These are phyloP conservation scores for Redunca redunca DNA, from an alignment of 2,113 vertebrate genomes.

Conservation along the genomic window DNA sequence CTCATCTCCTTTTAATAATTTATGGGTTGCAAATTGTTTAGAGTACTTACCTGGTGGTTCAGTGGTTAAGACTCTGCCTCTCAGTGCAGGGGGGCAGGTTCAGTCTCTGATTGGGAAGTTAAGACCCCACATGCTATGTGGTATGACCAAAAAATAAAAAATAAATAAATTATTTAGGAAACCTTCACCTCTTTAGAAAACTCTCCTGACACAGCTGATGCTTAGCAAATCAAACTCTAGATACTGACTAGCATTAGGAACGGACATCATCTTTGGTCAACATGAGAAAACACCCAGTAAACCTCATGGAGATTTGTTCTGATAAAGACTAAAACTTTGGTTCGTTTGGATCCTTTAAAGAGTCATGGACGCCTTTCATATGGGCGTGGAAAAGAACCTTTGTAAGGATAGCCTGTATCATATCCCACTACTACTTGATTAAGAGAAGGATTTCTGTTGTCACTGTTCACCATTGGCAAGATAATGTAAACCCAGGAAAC, in stretches of 20 bases:
- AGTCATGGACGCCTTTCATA: not conserved
- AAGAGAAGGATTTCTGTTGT: constrained; percentile 44
- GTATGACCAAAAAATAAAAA: not conserved
- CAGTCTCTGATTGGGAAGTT: not conserved
- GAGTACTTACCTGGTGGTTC: not conserved
- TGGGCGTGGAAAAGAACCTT: not conserved
- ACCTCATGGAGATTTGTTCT: not conserved
- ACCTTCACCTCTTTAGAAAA: not conserved
- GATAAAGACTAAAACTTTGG: not conserved
- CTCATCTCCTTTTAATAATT: not conserved
- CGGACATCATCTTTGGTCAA: not conserved
- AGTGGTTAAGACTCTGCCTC: not conserved
- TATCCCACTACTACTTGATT: too few relatives aligned
- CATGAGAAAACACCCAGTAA: not conserved
- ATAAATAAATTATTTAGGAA: not conserved
- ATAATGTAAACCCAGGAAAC: constrained; percentile 50
- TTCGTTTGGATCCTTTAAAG: not conserved
- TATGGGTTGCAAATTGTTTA: not conserved
- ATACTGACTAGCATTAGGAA: not conserved
- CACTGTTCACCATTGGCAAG: constrained; percentile 43
- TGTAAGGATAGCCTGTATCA: not conserved
- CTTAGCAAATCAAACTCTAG: not conserved
- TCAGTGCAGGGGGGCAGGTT: not conserved
- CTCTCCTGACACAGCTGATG: not conserved
- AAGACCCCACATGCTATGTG: not conserved